Evolutionary conservation across 2,888 invertebrate genomes (phyloP).

Genomic region (Erpobdella octoculata): DNA sequence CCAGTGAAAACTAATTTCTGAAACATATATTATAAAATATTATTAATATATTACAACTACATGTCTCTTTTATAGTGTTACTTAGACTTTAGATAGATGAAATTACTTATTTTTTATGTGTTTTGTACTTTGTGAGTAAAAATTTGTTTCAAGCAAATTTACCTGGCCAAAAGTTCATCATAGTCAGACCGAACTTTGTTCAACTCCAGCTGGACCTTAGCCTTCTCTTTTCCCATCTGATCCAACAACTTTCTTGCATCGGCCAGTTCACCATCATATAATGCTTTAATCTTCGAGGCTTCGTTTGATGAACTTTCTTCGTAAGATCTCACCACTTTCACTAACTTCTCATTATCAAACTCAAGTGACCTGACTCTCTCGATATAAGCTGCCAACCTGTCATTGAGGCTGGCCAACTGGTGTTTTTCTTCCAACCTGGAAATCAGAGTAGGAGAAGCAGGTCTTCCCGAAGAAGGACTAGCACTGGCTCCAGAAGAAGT

Average conservation of each 20-base stretch:
- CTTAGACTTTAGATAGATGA: too few species aligned
- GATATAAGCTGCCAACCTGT: conserved; percentile 89
- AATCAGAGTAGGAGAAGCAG: conserved; percentile 67
- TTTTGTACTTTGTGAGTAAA: neutral
- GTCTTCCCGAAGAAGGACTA: conserved; percentile 33
- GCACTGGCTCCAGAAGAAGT: conserved; percentile 9
- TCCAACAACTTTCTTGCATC: conserved; percentile 85
- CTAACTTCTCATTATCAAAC: conserved; percentile 64
- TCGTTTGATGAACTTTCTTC: conserved; percentile 80
- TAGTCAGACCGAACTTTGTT: conserved; percentile 46
- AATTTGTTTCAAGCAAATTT: conserved; percentile 38
- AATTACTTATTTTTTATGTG: neutral
- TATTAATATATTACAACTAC: too few species aligned
- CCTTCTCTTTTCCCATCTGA: conserved; percentile 83
- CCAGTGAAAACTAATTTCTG: too few species aligned
- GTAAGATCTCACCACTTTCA: conserved; percentile 48
- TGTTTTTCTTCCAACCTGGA: conserved; percentile 87
- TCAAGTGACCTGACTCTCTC: conserved; percentile 87
- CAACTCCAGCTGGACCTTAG: conserved; percentile 82
- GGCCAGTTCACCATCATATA: conserved; percentile 83
- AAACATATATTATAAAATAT: too few species aligned
- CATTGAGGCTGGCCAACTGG: conserved; percentile 84
- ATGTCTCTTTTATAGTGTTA: too few species aligned
- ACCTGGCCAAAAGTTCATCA: conserved; percentile 49
- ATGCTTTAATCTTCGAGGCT: conserved; percentile 76